Conservation (phyloP, 92 coral and sea anemone genomes). For the Parazoanthus atlanticus region DNA sequence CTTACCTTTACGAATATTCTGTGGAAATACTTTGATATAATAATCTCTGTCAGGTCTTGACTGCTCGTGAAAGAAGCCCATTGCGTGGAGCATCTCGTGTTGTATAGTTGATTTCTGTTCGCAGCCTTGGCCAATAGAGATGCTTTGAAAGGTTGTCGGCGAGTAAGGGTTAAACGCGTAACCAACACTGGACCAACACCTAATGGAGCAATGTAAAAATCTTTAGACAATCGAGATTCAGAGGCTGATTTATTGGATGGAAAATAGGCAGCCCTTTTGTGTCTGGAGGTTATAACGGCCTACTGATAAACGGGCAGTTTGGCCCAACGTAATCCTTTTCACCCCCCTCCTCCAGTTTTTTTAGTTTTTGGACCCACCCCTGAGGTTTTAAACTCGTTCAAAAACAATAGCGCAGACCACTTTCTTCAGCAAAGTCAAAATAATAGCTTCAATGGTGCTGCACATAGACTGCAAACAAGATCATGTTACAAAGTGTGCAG, state of each 20-base stretch:
- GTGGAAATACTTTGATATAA: neutral
- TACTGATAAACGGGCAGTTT: no score
- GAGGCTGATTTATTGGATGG: neutral
- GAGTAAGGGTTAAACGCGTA: slow-evolving; percentile 15
- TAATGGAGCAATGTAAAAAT: neutral
- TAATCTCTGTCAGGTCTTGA: slow-evolving; percentile 31
- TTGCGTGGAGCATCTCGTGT: slow-evolving; percentile 36
- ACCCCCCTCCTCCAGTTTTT: no score
- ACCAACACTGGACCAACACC: slow-evolving; percentile 28
- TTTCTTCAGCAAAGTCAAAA: neutral
- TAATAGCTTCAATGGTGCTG: neutral
- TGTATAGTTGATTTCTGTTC: neutral
- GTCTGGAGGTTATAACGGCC: no score
- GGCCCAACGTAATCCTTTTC: no score
- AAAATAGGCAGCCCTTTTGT: no score
- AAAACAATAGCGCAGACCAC: neutral
- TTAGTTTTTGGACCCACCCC: no score
- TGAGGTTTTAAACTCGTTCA: no score
- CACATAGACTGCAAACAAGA: neutral
- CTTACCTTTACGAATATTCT: neutral
- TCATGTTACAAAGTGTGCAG: neutral
- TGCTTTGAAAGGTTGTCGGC: neutral
- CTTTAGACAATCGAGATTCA: neutral
- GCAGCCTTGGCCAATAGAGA: slow-evolving; percentile 20
- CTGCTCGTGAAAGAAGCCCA: slow-evolving; percentile 38